Percentiles rank a stretch among this genome's conserved stretches.
Conservation (phyloP, 1,140 invertebrate species). For the Leptinotarsa defecta region DNA sequence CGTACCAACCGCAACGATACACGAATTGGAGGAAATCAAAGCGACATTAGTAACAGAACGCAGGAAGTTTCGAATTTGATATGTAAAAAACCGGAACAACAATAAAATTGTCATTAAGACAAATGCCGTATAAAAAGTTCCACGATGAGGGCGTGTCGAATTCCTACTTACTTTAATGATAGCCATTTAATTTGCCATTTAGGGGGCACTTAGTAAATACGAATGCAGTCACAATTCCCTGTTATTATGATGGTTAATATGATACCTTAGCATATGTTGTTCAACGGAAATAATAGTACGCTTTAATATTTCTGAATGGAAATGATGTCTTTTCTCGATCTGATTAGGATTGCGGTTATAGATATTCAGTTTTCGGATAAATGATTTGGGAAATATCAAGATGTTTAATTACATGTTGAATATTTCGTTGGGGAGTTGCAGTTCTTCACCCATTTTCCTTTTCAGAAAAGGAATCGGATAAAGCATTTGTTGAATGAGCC, state of each 20-base stretch:
- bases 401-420: too few species aligned
- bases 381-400: too few species aligned
- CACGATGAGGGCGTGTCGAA: background rate
- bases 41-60: background rate
- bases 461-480: too few species aligned
- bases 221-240: constrained; percentile 7
- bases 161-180: constrained; percentile 3
- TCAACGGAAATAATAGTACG: background rate
- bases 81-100: background rate
- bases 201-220: constrained; percentile 5
- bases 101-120: constrained; percentile 7
- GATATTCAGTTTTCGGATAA: too few species aligned
- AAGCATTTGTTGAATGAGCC: too few species aligned
- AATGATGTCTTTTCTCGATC: background rate
- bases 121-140: background rate
- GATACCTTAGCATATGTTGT: constrained; percentile 3
- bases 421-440: too few species aligned
- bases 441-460: too few species aligned
- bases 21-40: constrained; percentile 5
- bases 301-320: constrained; percentile 6
- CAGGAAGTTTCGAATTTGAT: constrained; percentile 3
- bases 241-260: constrained; percentile 6
- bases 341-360: background rate
- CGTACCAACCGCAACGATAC: background rate
- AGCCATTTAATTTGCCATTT: constrained; percentile 6